Conservation (phyloP, 2,113 vertebrate genomes). For the Scortum barcoo region DNA sequence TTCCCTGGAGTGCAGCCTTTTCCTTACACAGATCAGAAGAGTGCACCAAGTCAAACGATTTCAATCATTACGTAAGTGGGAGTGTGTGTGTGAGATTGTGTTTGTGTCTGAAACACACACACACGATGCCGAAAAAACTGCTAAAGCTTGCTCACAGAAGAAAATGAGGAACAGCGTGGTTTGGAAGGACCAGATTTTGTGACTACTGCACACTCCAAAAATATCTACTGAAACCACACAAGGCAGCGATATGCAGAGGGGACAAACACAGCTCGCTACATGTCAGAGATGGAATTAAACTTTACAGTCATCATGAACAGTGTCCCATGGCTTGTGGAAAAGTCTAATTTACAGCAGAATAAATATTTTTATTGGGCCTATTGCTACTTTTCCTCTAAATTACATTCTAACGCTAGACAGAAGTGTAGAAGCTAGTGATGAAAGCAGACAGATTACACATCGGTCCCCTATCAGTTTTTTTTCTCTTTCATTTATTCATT, state of each 20-base stretch:
- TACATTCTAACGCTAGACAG: conserved; percentile 94
- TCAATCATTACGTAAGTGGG: conserved; percentile 77
- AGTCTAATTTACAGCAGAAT: conserved; percentile 95
- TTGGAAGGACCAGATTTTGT: conserved; percentile 88
- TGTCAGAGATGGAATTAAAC: conserved; percentile 90
- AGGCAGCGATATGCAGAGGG: conserved; percentile 88
- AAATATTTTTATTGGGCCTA: conserved; percentile 90
- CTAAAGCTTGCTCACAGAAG: conserved; percentile 86
- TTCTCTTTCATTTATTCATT: conserved; percentile 46
- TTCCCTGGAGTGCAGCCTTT: conserved; percentile 90
- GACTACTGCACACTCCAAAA: conserved; percentile 86
- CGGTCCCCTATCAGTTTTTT: conserved; percentile 55
- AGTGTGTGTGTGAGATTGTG: conserved; percentile 19
- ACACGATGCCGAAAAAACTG: conserved; percentile 83
- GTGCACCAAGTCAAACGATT: conserved; percentile 87
- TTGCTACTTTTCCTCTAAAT: conserved; percentile 92
- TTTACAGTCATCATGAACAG: conserved; percentile 91
- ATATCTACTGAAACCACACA: conserved; percentile 85
- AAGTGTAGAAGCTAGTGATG: conserved; percentile 92
- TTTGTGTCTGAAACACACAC: neutral
- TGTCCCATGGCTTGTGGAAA: conserved; percentile 92
- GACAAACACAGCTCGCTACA: conserved; percentile 89
- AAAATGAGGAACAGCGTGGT: conserved; percentile 82
- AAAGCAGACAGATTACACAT: conserved; percentile 88
- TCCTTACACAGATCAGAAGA: conserved; percentile 83